Evolutionary conservation across 2,113 vertebrate species (phyloP).

Genomic region (Tautogolabrus adspersus): DNA sequence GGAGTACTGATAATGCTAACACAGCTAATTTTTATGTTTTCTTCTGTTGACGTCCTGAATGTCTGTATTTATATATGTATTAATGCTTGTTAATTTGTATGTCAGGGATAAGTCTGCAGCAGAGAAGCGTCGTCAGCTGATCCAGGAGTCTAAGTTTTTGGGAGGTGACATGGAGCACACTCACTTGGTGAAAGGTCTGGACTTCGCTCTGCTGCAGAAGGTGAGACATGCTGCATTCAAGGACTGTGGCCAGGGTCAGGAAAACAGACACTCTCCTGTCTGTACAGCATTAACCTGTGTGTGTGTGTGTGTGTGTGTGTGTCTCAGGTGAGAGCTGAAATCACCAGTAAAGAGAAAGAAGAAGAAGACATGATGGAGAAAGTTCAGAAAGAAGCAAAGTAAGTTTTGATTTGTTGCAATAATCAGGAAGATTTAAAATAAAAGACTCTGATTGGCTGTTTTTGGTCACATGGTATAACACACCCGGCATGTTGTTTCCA

Average conservation of each 20-base stretch:
- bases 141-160: constrained; percentile 99
- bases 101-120: constrained; percentile 94
- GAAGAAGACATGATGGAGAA: constrained; percentile 98
- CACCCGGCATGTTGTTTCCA: too few relatives aligned
- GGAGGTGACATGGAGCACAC: constrained; percentile 99
- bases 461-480: neutral
- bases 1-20: constrained; percentile 40
- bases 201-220: constrained; percentile 98
- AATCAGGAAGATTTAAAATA: neutral
- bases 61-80: neutral
- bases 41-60: neutral
- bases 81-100: neutral
- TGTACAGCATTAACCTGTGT: too few relatives aligned
- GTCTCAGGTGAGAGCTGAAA: constrained; percentile 94
- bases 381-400: constrained; percentile 98
- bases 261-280: neutral
- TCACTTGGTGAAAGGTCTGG: constrained; percentile 99
- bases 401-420: constrained; percentile 41
- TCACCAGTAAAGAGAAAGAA: constrained; percentile 97
- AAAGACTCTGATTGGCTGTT: neutral
- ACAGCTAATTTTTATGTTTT: neutral
- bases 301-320: constrained; percentile 21
- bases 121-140: constrained; percentile 96
- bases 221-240: constrained; percentile 67
- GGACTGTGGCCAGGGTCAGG: neutral